Evolutionary conservation across 2,888 invertebrate species (phyloP).

Genomic region (Rhamphomyia laevipes): DNA sequence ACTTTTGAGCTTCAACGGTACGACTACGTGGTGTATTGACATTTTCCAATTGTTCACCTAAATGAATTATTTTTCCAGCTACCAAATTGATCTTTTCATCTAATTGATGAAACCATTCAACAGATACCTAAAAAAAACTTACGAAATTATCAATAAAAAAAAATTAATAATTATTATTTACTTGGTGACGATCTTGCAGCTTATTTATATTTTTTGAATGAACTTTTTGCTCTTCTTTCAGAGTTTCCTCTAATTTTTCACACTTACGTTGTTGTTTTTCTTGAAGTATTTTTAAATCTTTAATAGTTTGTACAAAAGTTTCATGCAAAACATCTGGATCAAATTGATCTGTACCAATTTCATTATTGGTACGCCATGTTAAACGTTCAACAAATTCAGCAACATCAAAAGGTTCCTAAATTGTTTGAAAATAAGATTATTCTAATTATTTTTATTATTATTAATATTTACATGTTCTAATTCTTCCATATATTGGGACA

Average conservation of each 20-base stretch:
- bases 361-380: slow-evolving; percentile 85
- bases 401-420: slow-evolving; percentile 90
- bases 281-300: slow-evolving; percentile 63
- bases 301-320: slow-evolving; percentile 87
- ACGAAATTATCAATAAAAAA: background rate
- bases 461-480: slow-evolving; percentile 57
- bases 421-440: background rate
- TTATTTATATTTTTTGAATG: slow-evolving; percentile 71
- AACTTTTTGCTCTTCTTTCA: slow-evolving; percentile 75
- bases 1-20: slow-evolving; percentile 86
- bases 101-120: slow-evolving; percentile 78
- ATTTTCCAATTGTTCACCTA: slow-evolving; percentile 97
- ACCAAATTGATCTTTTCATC: slow-evolving; percentile 95
- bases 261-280: slow-evolving; percentile 80
- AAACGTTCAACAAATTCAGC: slow-evolving; percentile 95
- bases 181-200: slow-evolving; percentile 77
- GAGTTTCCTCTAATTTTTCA: slow-evolving; percentile 64
- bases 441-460: background rate
- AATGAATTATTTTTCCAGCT: slow-evolving; percentile 91
- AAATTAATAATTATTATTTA: slow-evolving; percentile 26
- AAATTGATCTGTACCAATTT: slow-evolving; percentile 57
- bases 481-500: slow-evolving; percentile 79
- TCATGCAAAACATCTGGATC: slow-evolving; percentile 80
- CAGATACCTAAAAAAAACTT: slow-evolving; percentile 52
- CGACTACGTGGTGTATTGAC: slow-evolving; percentile 89